phyloP scores from a whole-genome alignment of 2,113 vertebrate genomes.

The Gobio gobio region DNA sequence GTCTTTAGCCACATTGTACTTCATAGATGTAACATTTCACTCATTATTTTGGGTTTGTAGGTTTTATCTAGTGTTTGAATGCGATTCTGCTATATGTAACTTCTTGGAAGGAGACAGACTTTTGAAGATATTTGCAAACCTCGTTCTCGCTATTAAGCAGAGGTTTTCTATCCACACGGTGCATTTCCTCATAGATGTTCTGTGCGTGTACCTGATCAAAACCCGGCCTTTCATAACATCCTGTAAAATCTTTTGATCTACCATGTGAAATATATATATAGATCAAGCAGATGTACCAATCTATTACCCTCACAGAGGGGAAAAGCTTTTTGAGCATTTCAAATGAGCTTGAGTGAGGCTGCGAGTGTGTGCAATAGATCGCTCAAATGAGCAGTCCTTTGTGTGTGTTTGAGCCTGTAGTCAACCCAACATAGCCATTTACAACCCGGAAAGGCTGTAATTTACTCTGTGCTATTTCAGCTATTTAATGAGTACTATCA shows the following conservation, averaged over 20 bases:
- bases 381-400: slow-evolving; percentile 34
- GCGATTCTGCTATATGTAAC: neutral
- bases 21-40: neutral
- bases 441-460: slow-evolving; percentile 46
- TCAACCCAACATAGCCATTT: slow-evolving; percentile 23
- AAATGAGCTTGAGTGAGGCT: slow-evolving; percentile 28
- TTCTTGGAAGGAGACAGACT: neutral
- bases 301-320: slow-evolving; percentile 26
- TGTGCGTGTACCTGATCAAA: slow-evolving; percentile 29
- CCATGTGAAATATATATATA: slow-evolving; percentile 7
- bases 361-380: slow-evolving; percentile 1
- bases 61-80: neutral
- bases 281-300: slow-evolving; percentile 26
- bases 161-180: neutral
- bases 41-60: neutral
- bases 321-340: slow-evolving; percentile 30
- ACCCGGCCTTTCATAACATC: slow-evolving; percentile 7
- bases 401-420: slow-evolving; percentile 32
- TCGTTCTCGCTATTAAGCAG: neutral
- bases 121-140: neutral
- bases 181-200: slow-evolving; percentile 1
- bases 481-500: slow-evolving; percentile 48
- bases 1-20: neutral
- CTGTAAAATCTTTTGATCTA: slow-evolving; percentile 33
- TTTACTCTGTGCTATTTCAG: slow-evolving; percentile 44